Evolutionary conservation across 2,113 vertebrate genomes (phyloP).

Genomic region (Plestiodon gilberti): DNA sequence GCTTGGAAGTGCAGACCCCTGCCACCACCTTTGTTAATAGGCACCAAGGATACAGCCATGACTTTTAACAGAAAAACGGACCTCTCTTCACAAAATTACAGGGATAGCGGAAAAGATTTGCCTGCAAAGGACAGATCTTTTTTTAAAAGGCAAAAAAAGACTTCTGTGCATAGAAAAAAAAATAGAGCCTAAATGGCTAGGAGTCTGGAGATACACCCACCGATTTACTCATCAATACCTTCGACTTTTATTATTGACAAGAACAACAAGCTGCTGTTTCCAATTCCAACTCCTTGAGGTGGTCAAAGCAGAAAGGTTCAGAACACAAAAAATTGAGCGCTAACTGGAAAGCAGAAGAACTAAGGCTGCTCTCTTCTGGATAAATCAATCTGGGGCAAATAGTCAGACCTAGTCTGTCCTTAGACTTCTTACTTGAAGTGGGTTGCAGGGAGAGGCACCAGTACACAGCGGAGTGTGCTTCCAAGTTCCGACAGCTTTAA

Average conservation of each 20-base stretch:
- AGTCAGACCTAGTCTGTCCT: neutral
- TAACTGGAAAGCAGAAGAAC: neutral
- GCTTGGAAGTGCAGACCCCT: too few species aligned
- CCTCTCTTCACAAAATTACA: neutral
- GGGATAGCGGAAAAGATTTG: neutral
- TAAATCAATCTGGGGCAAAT: neutral
- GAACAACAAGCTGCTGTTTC: neutral
- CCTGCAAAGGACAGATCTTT: neutral
- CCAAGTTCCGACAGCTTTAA: too few species aligned
- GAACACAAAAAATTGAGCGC: neutral
- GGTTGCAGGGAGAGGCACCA: neutral
- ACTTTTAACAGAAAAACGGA: neutral
- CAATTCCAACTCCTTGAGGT: neutral
- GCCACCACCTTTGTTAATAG: neutral
- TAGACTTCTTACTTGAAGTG: neutral
- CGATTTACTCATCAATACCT: constrained; percentile 6
- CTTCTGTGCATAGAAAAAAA: neutral
- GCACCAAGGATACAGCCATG: neutral
- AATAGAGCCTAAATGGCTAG: neutral
- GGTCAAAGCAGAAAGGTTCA: neutral
- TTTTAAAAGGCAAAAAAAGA: neutral
- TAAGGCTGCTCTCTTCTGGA: neutral
- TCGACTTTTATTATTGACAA: neutral
- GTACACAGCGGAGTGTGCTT: neutral
- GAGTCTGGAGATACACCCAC: neutral